Evolutionary conservation across 1,140 invertebrate genomes (phyloP), one percentile per base, ranked within the genome.

Genomic region (Hyposmocoma kahamanoa): DNA sequence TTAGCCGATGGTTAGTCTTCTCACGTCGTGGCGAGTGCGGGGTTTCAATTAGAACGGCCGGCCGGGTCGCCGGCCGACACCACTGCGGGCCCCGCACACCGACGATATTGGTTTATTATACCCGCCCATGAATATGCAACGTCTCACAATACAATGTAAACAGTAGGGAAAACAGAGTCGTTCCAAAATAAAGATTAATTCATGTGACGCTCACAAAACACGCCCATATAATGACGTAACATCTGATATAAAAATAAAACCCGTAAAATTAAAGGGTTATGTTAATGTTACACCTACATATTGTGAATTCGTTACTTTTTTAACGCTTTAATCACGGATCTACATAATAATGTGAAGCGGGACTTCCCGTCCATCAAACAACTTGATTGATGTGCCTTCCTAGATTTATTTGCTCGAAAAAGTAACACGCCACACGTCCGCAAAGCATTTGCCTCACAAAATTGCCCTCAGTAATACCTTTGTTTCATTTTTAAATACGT

Each of bases 381-480:
- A 72, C 67, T 77, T 85, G 81, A 85, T 83, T 80, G 82, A 85
- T 85, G 74, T 72, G 61, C 64, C 58, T 72, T 73, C 62, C 74
- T 82, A 81, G 79, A 83, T 83, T 85, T 84, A 80, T 84, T 75
- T 74, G 59, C 65, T 54, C 62, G 65, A 80, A 83, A 84, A 62
- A 81, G 72, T 76, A 72, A 69, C 67, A 77, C 65, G 71, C 71
- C 59, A 79, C 68, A 71, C 60, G 73, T 83, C 74, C 73, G 66
- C 76, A 67, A 68, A 72, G 71, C 70, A 67, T 77, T 71, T 63
- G 61, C 65, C 63, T 62, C 46, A 62, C 60, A 65, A 67, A 73
- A 71, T 69, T 64, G 72, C 62, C 64, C 67, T 51, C 58, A 50
- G 59, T 74, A 66, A 62, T 64, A 71, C 70, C 60, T 75, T 75